phyloP scores from a whole-genome alignment of 2,113 vertebrate genomes.

The Eudyptes chrysolophus region DNA sequence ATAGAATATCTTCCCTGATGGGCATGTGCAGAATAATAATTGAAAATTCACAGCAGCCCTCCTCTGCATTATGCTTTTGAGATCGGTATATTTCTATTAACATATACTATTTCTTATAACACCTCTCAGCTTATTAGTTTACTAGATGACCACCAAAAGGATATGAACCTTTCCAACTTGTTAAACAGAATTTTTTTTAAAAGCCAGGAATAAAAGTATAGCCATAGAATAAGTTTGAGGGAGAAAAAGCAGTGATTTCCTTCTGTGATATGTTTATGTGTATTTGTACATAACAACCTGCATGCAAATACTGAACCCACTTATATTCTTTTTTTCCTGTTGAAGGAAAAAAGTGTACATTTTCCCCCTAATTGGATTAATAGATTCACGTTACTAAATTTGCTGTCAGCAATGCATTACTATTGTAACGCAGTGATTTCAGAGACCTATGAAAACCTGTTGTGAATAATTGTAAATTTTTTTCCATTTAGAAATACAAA shows the following conservation, averaged over 20 bases:
- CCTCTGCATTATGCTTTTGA: neutral
- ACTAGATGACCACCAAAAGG: neutral
- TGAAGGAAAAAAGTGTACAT: neutral
- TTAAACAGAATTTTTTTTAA: neutral
- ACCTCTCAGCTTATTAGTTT: neutral
- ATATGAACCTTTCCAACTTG: neutral
- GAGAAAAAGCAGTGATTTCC: neutral
- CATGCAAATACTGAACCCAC: neutral
- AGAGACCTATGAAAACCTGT: neutral
- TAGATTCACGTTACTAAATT: neutral
- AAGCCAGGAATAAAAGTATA: neutral
- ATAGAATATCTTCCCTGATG: neutral
- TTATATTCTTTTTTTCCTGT: neutral
- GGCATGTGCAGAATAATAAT: neutral
- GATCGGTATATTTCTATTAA: neutral
- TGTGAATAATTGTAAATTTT: neutral
- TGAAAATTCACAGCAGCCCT: neutral
- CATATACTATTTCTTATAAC: neutral
- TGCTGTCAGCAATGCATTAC: neutral
- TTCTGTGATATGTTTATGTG: neutral
- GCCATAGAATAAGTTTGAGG: neutral
- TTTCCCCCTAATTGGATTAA: neutral
- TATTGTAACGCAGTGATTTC: neutral
- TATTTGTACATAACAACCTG: neutral
- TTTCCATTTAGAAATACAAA: neutral